Evolutionary conservation across 2,113 vertebrate genomes (phyloP), one percentile per base, ranked within the genome.

Genomic region (Hippopotamus amphibius): DNA sequence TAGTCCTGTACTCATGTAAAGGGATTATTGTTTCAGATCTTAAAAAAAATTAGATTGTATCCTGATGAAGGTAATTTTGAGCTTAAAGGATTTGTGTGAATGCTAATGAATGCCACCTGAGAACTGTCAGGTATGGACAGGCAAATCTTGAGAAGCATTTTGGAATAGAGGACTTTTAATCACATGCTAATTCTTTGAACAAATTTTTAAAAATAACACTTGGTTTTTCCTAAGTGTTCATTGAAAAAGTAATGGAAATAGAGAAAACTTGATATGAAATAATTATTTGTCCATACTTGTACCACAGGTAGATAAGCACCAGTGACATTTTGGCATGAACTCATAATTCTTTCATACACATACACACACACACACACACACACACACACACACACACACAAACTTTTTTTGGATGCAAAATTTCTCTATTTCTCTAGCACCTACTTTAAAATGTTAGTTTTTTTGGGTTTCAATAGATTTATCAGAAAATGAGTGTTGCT

Each of bases 11-110:
- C 15, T 90, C 33, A 12, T 71, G 72, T 16, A 80, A 37, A 74
- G n/a, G 22, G 30, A 48, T 85, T 97, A 71, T 63, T 82, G 33
- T 76, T 55, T 80, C 33, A 90, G 43, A 37, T 80, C 8, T 79
- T 83, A 57, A 91, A 93, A 90, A 46, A 53, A 79, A 63, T 26
- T 83, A 93, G 69, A 76, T 81, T 74, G 22, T n/a, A 74, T 88
- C 37, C 43, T 72, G 66, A 87, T 53, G 46, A 92, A 85, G 55
- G 92, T 93, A 92, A 94, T 90, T 89, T 55, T 90, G 68, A 95
- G 16, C 50, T 61, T 81, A 90, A 86, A 92, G 24, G 30, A 83
- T 92, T 83, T 77, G 24, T 94, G 65, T 55, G 37, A 94, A 82
- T 92, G 37, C 41, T 94, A 72, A 77, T 17, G 15, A 93, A 61